A percentile compares a stretch with the other conserved stretches of the same genome.
These are phyloP conservation scores for Discoglossus pictus DNA, from an alignment of 2,797 vertebrate genomes.

Conservation along the genomic window DNA sequence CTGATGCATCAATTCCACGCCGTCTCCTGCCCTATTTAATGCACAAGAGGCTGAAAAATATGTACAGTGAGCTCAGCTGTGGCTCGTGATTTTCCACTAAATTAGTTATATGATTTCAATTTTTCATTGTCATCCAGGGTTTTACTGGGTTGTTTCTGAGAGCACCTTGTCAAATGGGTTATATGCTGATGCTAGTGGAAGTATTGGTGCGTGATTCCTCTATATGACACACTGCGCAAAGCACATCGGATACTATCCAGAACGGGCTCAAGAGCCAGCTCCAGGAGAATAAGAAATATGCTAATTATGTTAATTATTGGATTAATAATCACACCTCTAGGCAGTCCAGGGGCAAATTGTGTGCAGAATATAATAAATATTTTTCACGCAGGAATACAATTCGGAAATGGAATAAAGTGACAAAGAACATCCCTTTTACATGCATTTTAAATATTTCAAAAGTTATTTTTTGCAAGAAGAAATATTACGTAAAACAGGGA, in stretches of 20 bases:
- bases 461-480: too few species aligned
- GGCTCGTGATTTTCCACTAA: conserved; percentile 25
- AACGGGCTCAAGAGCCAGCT: too few species aligned
- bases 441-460: too few species aligned
- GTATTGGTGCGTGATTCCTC: neutral
- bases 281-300: too few species aligned
- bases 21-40: neutral
- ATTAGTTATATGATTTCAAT: conserved; percentile 34
- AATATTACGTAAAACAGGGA: too few species aligned
- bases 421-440: too few species aligned
- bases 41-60: conserved; percentile 5
- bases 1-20: neutral
- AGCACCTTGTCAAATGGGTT: neutral
- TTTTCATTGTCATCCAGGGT: conserved; percentile 23
- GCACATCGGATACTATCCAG: neutral
- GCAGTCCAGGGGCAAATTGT: too few species aligned
- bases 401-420: too few species aligned
- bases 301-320: too few species aligned
- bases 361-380: too few species aligned
- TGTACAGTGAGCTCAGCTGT: conserved; percentile 7
- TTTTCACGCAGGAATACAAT: too few species aligned
- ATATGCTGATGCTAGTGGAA: neutral
- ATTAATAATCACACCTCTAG: too few species aligned
- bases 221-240: neutral
- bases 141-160: neutral